Base-by-base conservation (phyloP, 1,140 invertebrate species). In the Drosophila saltans region DNA sequence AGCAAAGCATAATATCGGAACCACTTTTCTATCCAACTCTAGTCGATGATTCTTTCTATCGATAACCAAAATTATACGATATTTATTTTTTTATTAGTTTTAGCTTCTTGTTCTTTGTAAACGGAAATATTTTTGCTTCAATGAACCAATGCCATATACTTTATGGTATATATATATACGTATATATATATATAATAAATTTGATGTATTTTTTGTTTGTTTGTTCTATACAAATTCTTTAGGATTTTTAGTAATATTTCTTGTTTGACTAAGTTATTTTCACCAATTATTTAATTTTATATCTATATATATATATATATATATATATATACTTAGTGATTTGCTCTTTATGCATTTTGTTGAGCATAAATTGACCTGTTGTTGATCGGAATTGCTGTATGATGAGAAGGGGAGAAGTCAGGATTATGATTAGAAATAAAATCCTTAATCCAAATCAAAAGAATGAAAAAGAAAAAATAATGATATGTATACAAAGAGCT, bases 401-500 rank as follows among this genome's bases (percentile, higher is more conserved):
- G 45, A 21, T 24, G 45, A 24, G 21, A 3, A 8, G 21, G 3
- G 43, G 45, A 26, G 45, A 52, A 24, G 45, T 26, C 8, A 24
- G 2, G 9, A 4, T 24, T 52, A 8, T n/a, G 40, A 48, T 48
- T 7, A 48, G 16, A 3, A 48, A 24, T 24, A 21, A 48, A 48
- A 7, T 48, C 45, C 6, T 10, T 2, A 56, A 36, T 41, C 40
- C 16, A 60, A 40, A 52, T 48, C 52, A 63, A 77, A 16, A 78
- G 67, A 57, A 66, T 75, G 68, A 86, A 63, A 48, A 70, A 63
- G 69, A 26, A 71, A 26, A 78, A 86, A 86, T 72, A 81, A 80
- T 82, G 76, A 88, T 86, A 86, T 86, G 83, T 82, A 82, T 86
- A 78, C 69, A 78, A 78, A 52, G 45, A 52, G 45, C 1, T 52